Percentiles rank a stretch among this genome's conserved stretches.
These are phyloP conservation scores for Ophion obscuratus DNA, from an alignment of 2,888 invertebrate species.

Conservation along the genomic window DNA sequence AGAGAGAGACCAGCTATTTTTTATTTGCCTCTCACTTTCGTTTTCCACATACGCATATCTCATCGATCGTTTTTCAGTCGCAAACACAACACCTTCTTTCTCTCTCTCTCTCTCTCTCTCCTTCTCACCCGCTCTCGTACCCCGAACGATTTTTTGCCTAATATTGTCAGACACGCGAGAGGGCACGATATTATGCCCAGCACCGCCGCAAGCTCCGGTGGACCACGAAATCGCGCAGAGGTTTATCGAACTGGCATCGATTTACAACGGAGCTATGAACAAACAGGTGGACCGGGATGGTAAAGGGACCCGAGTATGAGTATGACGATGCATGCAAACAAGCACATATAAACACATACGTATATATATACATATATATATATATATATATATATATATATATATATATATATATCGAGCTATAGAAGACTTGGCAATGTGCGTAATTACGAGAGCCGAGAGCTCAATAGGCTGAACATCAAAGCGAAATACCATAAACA, in stretches of 20 bases:
- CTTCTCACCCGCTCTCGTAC: too few species aligned
- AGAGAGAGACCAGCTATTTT: not conserved
- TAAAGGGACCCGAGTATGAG: too few species aligned
- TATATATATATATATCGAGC: constrained; percentile 8
- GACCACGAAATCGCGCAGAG: constrained; percentile 30
- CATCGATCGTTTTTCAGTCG: too few species aligned
- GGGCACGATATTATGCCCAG: too few species aligned
- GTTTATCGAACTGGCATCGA: constrained; percentile 44
- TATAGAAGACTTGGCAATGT: constrained; percentile 56
- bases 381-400: not conserved
- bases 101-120: too few species aligned
- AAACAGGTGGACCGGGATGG: not conserved
- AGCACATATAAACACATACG: not conserved
- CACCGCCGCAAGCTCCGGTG: not conserved
- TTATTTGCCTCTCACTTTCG: constrained; percentile 5
- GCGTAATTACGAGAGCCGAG: constrained; percentile 61
- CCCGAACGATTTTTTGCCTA: too few species aligned
- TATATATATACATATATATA: not conserved
- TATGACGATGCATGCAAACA: not conserved
- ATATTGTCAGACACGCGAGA: too few species aligned
- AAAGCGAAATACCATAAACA: constrained; percentile 61
- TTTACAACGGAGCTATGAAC: constrained; percentile 8
- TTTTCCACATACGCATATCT: not conserved
- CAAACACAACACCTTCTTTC: too few species aligned
- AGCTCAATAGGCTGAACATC: constrained; percentile 56